A percentile compares a stretch with the other conserved stretches of the same genome.
Evolutionary conservation across 2,797 vertebrate genomes (phyloP).

Genomic region (Girardinus metallicus): DNA sequence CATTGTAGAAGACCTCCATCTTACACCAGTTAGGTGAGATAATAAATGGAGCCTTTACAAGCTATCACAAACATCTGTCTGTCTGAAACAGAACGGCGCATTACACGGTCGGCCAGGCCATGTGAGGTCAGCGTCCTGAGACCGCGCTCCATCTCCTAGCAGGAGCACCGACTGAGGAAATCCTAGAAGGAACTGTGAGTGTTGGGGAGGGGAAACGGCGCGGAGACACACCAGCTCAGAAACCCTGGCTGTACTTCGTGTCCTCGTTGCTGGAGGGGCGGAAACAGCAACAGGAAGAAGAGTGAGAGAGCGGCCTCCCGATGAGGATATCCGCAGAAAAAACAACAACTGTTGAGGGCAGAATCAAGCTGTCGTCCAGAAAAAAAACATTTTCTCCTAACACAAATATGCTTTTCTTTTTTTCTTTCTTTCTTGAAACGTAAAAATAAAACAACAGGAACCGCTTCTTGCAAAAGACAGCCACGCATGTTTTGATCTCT

Average conservation of each 20-base stretch:
- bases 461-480: background rate
- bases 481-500: constrained; percentile 5
- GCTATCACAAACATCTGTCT: constrained; percentile 10
- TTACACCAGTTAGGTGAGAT: background rate
- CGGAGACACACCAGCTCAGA: background rate
- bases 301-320: background rate
- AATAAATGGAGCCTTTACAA: background rate
- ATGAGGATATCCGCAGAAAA: background rate
- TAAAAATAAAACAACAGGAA: background rate
- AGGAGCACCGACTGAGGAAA: constrained; percentile 16
- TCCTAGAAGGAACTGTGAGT: constrained; percentile 15
- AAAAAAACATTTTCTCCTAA: background rate
- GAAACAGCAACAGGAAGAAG: constrained; percentile 18
- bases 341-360: background rate
- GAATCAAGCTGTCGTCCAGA: background rate
- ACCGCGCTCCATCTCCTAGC: background rate
- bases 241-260: constrained; percentile 11
- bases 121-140: constrained; percentile 8
- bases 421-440: background rate
- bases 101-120: background rate
- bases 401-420: background rate
- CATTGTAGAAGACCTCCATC: background rate
- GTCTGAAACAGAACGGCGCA: background rate
- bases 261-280: background rate
- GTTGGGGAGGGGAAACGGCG: constrained; percentile 1